Percentiles rank a stretch among this genome's conserved stretches.
These are phyloP conservation scores for Anhinga rufa DNA, from an alignment of 2,113 vertebrate species.

Conservation along the genomic window DNA sequence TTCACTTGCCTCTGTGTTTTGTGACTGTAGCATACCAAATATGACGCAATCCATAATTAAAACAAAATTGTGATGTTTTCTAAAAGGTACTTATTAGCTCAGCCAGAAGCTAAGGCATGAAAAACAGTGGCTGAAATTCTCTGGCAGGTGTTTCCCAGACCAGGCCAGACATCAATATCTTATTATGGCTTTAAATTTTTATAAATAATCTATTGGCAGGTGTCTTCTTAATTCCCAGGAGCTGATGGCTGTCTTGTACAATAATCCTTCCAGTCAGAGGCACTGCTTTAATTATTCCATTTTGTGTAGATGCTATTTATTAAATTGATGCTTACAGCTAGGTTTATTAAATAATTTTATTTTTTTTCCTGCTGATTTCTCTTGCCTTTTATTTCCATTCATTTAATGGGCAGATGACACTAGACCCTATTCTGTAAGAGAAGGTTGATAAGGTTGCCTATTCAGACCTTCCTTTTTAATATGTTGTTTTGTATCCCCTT, in stretches of 20 bases:
- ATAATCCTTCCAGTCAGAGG: background rate
- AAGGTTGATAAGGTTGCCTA: background rate
- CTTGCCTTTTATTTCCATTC: background rate
- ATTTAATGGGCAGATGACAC: background rate
- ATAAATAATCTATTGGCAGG: background rate
- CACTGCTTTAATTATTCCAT: background rate
- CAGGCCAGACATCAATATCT: background rate
- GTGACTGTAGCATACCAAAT: background rate
- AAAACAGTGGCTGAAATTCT: background rate
- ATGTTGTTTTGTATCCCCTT: background rate
- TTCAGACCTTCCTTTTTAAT: background rate
- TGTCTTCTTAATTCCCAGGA: background rate
- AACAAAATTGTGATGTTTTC: background rate
- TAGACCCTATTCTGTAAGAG: background rate
- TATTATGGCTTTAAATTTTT: background rate
- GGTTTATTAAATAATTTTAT: background rate
- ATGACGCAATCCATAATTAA: background rate
- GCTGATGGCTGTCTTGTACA: background rate
- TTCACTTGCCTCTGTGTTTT: background rate
- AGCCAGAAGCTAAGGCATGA: background rate
- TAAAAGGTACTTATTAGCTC: background rate
- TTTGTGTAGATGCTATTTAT: background rate
- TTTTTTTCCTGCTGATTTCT: background rate
- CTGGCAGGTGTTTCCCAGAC: background rate
- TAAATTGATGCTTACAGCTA: background rate